Base-by-base conservation (phyloP, 2,113 vertebrate species). In the Cyrtonyx montezumae region DNA sequence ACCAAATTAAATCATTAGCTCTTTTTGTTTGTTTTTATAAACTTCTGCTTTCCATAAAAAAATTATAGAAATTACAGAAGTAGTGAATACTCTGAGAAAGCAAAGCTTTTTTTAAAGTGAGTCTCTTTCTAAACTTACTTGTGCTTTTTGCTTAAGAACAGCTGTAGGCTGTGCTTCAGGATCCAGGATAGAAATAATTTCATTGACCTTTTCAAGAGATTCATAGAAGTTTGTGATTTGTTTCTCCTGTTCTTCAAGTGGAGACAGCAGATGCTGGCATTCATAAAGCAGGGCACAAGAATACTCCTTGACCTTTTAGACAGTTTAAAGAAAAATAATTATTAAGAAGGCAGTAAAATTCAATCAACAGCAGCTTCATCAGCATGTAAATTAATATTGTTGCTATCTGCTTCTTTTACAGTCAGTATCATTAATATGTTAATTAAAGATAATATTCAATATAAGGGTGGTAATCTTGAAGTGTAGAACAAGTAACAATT, bases 171-270 rank as follows among this genome's bases (percentile, higher is more conserved):
- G 99, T 4, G 96, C 91, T 90, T 98, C 98, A 8, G 96, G 97
- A 86, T 99, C 98, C 2, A 97, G 51, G 55, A 97, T 87, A 62
- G 98, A 96, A n/a, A 98, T 97, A n/a, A 98, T 98, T 93, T 97
- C 98, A 90, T 97, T 97, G 63, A 99, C 97, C 55, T 98, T 98
- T 94, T 98, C 98, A 81, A 99, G 97, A 37, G 98, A 98, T 82
- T 99, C 98, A 94, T 99, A 99, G 91, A 99, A 99, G 70, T 96
- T 93, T 4, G 97, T 98, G 91, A 99, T 98, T 95, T 99, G 98
- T 88, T 98, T 98, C 96, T 99, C 99, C 91, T 99, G 96, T 92
- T 99, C 99, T 94, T 99, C 99, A 96, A 99, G 85, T 1, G 98
- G 98, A 8, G 98, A 94, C 48, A 98, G 94, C 45, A 99, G 96